These are phyloP conservation scores for Anoplopoma fimbria DNA, from an alignment of 2,113 vertebrate genomes.

Conservation along the genomic window DNA sequence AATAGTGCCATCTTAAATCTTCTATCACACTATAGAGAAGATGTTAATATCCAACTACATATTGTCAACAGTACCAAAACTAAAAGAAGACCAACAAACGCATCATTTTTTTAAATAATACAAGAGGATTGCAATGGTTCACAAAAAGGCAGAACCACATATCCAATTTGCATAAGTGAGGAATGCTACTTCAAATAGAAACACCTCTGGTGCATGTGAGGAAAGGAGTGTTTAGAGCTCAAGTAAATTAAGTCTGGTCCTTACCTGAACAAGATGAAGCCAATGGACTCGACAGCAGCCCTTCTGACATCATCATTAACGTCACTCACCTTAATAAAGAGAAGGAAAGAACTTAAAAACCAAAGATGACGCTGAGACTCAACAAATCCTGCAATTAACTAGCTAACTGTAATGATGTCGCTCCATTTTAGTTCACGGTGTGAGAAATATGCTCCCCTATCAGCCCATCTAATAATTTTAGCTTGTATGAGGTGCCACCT, in stretches of 20 bases:
- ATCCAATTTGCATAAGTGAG: not conserved
- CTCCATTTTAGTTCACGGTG: not conserved
- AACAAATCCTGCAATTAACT: not conserved
- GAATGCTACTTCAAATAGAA: not conserved
- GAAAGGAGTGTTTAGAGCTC: not conserved
- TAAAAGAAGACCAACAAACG: not conserved
- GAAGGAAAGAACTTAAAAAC: conserved; percentile 4
- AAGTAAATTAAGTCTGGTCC: conserved; percentile 1
- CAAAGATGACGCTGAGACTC: not conserved
- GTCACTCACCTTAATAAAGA: conserved; percentile 90
- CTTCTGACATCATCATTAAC: conserved; percentile 98
- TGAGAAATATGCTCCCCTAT: not conserved
- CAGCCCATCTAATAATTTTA: not conserved
- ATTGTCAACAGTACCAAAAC: not conserved
- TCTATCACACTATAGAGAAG: not conserved
- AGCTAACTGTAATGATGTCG: not conserved
- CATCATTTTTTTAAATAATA: not conserved
- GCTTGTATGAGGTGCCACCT: conserved; percentile 69
- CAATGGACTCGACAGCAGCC: conserved; percentile 97
- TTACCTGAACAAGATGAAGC: conserved; percentile 99
- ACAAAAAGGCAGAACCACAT: not conserved
- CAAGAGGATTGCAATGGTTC: not conserved
- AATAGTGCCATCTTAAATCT: not conserved
- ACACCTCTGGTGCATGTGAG: conserved; percentile 19
- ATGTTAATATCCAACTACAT: not conserved